Conservation (phyloP, 2,888 invertebrate species). For the Brachypterus glaber region DNA sequence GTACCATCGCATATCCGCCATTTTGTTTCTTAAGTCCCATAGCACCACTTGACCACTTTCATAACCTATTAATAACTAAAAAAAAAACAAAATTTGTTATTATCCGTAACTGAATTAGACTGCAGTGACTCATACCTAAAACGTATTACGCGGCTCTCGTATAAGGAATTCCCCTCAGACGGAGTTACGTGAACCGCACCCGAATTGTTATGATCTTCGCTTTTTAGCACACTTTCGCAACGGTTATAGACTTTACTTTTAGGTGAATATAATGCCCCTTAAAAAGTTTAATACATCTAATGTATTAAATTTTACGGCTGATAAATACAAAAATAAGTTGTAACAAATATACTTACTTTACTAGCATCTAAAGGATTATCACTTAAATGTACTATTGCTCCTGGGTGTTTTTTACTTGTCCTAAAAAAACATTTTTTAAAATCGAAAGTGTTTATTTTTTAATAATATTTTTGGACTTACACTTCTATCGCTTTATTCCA, state of each 20-base stretch:
- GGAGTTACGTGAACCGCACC: no score
- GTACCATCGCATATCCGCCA: slow-evolving; percentile 77
- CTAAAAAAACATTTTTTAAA: slow-evolving; percentile 50
- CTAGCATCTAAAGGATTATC: slow-evolving; percentile 95
- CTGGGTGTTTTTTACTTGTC: slow-evolving; percentile 91
- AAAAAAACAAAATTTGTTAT: slow-evolving; percentile 16
- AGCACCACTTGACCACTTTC: slow-evolving; percentile 89
- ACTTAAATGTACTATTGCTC: slow-evolving; percentile 89
- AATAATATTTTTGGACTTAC: slow-evolving; percentile 54
- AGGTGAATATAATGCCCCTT: no score
- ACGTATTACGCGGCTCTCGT: no score
- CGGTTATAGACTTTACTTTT: no score
- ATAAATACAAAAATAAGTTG: slow-evolving; percentile 1
- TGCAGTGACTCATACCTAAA: no score
- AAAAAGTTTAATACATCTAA: not conserved
- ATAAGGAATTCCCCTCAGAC: no score
- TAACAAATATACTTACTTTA: slow-evolving; percentile 76
- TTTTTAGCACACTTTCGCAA: no score
- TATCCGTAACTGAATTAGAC: no score
- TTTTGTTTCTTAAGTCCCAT: slow-evolving; percentile 88
- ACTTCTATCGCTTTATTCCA: slow-evolving; percentile 99
- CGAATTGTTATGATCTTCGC: no score
- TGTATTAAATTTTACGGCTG: no score
- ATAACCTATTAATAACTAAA: slow-evolving; percentile 89
- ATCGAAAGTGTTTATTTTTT: slow-evolving; percentile 5